Evolutionary conservation across 1,140 invertebrate species (phyloP).

Genomic region (Drosophila pseudoananassae): DNA sequence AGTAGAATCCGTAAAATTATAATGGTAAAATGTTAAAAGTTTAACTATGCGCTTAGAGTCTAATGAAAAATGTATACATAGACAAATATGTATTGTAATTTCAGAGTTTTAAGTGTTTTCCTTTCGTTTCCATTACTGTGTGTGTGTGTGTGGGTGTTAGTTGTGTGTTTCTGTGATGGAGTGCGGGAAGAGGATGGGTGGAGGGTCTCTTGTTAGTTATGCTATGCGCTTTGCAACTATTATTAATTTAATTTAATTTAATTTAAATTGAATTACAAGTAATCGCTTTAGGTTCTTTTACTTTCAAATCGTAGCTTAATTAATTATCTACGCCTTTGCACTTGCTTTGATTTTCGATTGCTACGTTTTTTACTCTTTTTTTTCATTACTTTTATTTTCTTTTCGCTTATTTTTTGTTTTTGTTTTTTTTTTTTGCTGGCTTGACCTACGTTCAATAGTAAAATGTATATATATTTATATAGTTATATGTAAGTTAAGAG

Average conservation of each 20-base stretch:
- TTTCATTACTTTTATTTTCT: constrained; percentile 39
- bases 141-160: constrained; percentile 5
- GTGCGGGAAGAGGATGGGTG: constrained; percentile 7
- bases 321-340: constrained; percentile 67
- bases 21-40: constrained; percentile 84
- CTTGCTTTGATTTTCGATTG: constrained; percentile 77
- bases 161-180: constrained; percentile 28
- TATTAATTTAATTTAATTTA: constrained; percentile 75
- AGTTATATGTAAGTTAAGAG: constrained; percentile 80
- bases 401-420: constrained; percentile 44
- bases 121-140: constrained; percentile 26
- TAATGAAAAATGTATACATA: constrained; percentile 84
- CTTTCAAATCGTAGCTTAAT: constrained; percentile 74
- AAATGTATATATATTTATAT: constrained; percentile 77
- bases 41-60: constrained; percentile 84
- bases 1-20: constrained; percentile 84
- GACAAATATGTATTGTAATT: constrained; percentile 81
- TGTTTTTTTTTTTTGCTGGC: constrained; percentile 44
- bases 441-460: constrained; percentile 75
- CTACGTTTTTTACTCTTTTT: constrained; percentile 56
- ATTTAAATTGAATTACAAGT: constrained; percentile 81
- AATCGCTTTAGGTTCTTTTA: constrained; percentile 57
- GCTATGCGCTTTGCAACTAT: constrained; percentile 78
- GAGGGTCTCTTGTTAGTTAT: constrained; percentile 58
- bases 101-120: constrained; percentile 56